Base-by-base conservation (phyloP, 2,797 vertebrate species). In the Poecilia picta region DNA sequence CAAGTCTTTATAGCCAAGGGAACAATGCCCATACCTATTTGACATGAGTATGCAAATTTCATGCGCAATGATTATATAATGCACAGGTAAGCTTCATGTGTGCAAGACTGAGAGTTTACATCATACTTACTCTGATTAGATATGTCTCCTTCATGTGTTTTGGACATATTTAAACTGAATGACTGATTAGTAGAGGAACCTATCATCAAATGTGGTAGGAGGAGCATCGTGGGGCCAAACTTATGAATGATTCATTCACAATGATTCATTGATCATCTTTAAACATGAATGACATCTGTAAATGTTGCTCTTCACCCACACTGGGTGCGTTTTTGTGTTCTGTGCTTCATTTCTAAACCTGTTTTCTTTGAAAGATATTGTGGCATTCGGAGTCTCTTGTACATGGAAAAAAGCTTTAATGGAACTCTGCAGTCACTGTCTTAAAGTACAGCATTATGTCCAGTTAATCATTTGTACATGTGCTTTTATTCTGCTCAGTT, bases 201-300 rank as follows among this genome's bases (percentile, higher is more conserved):
- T 79, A 57, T 66, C 33, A 39, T 77, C 62, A 43, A 66, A 75
- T 80, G n/a, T 80, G 43, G 79, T 77, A 82, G 90, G 90, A 89
- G 91, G 88, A 79, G 89, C 86, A 49, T 53, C 46, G 2, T 74
- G 59, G 33, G 47, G 77, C 45, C 66, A 79, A 88, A 89, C 62
- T 43, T 85, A 70, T 90, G 90, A 93, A 89, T 92, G 90, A 95
- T 81, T 93, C 90, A 91, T 89, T 92, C 84, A 91, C 80, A 49
- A 12, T 84, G 85, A 92, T 87, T 91, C 91, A 91, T 39, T 78
- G 72, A 82, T 51, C 72, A 81, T 81, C 79, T 73, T 72, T 66
- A 75, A 85, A 82, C 64, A 78, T 91, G 88, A 91, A 79, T 87
- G 88, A 85, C 78, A 45, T 74, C 51, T 70, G 3, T 46, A 28